A percentile compares a stretch with the other conserved stretches of the same genome.
Evolutionary conservation across 1,140 invertebrate genomes (phyloP).

Genomic region (Zophobas atratus): DNA sequence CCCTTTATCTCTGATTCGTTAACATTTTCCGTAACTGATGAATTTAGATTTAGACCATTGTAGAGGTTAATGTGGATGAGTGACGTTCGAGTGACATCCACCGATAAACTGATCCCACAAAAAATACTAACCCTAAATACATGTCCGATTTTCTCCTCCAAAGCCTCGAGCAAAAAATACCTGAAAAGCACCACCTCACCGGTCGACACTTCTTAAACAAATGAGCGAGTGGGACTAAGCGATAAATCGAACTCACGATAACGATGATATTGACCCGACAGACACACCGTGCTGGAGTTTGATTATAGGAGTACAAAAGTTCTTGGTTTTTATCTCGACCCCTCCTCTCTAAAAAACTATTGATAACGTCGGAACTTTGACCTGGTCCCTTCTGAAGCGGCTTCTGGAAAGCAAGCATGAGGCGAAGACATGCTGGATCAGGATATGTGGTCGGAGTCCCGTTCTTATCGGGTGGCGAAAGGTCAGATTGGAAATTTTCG

Average conservation of each 20-base stretch:
- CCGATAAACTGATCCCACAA: neutral
- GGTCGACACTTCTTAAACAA: neutral
- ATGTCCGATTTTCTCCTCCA: neutral
- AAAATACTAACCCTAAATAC: conserved; percentile 28
- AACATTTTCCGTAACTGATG: conserved; percentile 12
- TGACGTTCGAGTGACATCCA: conserved; percentile 30
- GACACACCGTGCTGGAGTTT: conserved; percentile 8
- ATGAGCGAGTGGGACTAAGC: neutral
- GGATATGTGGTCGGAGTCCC: conserved; percentile 26
- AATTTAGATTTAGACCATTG: conserved; percentile 23
- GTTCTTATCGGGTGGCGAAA: conserved; percentile 8
- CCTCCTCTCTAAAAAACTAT: conserved; percentile 10
- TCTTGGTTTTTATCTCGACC: conserved; percentile 30
- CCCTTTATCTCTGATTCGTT: neutral
- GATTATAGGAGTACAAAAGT: conserved; percentile 4
- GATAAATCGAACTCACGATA: conserved; percentile 6
- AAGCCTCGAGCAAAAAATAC: conserved; percentile 9
- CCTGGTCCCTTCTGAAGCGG: conserved; percentile 10
- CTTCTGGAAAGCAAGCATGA: conserved; percentile 5
- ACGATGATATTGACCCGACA: conserved; percentile 15
- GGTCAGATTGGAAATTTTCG: conserved; percentile 8
- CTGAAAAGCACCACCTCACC: neutral
- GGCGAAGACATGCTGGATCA: conserved; percentile 15
- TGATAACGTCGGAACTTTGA: conserved; percentile 23
- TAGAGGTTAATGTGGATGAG: neutral